Evolutionary conservation across 2,888 invertebrate genomes (phyloP).

Genomic region (Heteromurus nitidus): DNA sequence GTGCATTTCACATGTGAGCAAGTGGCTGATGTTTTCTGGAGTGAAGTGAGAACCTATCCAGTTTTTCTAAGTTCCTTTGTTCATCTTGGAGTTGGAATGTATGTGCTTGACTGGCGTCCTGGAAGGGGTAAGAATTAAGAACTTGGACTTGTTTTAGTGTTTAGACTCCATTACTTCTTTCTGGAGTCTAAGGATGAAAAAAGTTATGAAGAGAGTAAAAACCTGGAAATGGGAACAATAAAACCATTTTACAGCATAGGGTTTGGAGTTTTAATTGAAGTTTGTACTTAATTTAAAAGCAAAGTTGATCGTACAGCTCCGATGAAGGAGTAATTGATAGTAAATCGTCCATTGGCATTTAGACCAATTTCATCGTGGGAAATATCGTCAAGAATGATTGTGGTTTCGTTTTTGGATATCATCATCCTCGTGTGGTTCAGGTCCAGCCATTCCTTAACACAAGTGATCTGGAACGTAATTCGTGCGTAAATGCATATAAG

Average conservation of each 20-base stretch:
- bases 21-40: too few species aligned
- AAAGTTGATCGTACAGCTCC: conserved; percentile 34
- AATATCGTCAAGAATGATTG: conserved; percentile 33
- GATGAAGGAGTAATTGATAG: conserved; percentile 37
- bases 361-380: conserved; percentile 31
- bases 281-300: background rate
- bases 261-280: background rate
- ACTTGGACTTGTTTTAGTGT: too few species aligned
- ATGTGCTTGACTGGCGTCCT: background rate
- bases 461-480: conserved; percentile 10
- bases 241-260: background rate
- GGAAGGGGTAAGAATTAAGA: too few species aligned
- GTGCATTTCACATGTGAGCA: too few species aligned
- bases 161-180: conserved; percentile 3
- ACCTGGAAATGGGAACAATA: conserved; percentile 6
- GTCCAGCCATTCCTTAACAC: conserved; percentile 22
- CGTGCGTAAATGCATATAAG: too few species aligned
- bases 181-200: conserved; percentile 39
- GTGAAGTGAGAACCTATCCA: too few species aligned
- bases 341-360: conserved; percentile 33
- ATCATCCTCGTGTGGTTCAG: conserved; percentile 10
- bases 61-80: too few species aligned
- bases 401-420: conserved; percentile 31
- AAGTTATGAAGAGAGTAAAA: conserved; percentile 24
- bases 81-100: too few species aligned